Conservation (phyloP, 2,113 vertebrate species). For the Periophthalmus modestus region DNA sequence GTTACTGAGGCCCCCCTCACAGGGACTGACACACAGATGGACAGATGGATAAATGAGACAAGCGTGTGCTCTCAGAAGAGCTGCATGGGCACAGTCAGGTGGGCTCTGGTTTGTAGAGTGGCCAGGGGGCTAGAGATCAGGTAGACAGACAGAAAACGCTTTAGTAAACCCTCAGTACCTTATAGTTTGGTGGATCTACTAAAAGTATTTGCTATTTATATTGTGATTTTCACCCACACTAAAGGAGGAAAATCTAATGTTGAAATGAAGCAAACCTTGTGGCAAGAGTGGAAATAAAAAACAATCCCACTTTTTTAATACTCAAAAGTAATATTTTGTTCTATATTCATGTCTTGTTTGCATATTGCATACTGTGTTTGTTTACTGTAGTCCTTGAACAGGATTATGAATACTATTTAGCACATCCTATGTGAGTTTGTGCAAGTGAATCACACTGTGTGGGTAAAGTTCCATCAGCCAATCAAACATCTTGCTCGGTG, state of each 20-base stretch:
- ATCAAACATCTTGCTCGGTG: background rate
- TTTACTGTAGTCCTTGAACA: background rate
- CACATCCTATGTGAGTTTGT: background rate
- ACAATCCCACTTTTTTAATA: background rate
- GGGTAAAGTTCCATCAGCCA: background rate
- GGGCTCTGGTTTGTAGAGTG: slow-evolving; percentile 27
- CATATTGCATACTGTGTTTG: no score
- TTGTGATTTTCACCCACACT: no score
- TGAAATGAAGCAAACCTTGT: no score
- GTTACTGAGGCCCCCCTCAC: slow-evolving; percentile 50
- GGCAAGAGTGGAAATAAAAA: no score
- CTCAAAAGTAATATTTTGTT: background rate
- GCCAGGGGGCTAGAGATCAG: slow-evolving; percentile 45
- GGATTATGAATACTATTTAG: background rate
- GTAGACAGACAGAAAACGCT: slow-evolving; percentile 7
- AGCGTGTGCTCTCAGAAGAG: slow-evolving; percentile 28
- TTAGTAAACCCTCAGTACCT: background rate
- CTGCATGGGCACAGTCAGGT: slow-evolving; percentile 23
- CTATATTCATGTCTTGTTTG: background rate
- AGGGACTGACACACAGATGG: slow-evolving; percentile 59
- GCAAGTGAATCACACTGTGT: background rate
- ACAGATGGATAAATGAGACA: slow-evolving; percentile 52
- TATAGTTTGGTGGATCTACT: background rate
- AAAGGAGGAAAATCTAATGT: no score
- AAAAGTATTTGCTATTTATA: no score